phyloP scores from a whole-genome alignment of 2,113 vertebrate species.

The Corynorhinus townsendii region DNA sequence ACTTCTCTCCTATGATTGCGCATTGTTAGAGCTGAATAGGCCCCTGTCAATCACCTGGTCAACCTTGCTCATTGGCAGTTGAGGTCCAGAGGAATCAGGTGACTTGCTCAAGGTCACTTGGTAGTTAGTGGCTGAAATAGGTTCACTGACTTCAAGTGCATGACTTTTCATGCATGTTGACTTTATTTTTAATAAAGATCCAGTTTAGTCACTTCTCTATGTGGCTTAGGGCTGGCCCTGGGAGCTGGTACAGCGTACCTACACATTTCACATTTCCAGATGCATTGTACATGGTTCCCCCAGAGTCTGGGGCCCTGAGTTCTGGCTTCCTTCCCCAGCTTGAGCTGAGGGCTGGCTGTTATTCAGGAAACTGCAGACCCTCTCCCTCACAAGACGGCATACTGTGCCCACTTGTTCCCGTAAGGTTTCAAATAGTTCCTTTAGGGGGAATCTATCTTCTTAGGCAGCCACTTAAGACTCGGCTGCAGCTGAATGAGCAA shows the following conservation, averaged over 20 bases:
- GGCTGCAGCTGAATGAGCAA: no score
- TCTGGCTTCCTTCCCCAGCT: background rate
- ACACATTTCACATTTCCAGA: background rate
- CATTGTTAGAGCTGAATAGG: background rate
- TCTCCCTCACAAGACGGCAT: conserved; percentile 38
- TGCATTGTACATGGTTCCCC: no score
- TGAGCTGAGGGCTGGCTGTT: background rate
- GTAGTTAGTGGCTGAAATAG: background rate
- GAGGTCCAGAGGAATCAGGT: background rate
- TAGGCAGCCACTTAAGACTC: background rate
- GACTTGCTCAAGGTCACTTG: background rate
- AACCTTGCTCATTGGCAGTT: background rate
- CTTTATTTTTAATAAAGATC: background rate
- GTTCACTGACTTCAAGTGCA: background rate
- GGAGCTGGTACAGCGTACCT: background rate
- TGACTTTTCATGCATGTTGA: background rate
- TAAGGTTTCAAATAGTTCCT: background rate
- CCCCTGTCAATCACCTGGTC: no score
- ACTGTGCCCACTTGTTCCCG: background rate
- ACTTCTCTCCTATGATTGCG: background rate
- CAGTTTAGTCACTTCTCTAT: background rate
- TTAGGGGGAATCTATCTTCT: background rate
- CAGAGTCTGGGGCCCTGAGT: background rate
- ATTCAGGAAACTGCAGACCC: background rate
- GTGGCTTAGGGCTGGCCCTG: background rate